Conservation (phyloP, 2,888 invertebrate genomes). For the Mystacides longicornis region DNA sequence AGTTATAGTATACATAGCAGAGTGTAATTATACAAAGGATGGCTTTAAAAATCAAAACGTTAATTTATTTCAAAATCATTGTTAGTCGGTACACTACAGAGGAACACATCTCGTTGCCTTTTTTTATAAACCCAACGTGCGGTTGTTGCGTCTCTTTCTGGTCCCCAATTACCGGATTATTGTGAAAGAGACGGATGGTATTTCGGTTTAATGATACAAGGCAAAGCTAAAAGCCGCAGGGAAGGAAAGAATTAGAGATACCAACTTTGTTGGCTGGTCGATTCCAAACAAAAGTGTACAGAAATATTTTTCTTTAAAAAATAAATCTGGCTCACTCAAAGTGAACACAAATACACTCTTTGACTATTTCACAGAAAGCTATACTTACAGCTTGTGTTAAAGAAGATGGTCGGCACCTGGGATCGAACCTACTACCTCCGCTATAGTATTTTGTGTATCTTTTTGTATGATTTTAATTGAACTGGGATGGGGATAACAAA, state of each 20-base stretch:
- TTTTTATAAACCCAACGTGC: neutral
- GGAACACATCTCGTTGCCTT: neutral
- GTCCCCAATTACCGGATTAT: neutral
- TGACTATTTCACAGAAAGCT: too few species aligned
- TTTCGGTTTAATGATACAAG: slow-evolving; percentile 1
- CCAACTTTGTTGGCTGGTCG: neutral
- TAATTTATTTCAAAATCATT: slow-evolving; percentile 1
- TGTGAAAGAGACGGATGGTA: neutral
- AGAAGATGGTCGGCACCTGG: too few species aligned
- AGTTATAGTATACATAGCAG: too few species aligned
- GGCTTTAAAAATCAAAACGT: slow-evolving; percentile 1
- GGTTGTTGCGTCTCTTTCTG: neutral
- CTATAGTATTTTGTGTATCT: too few species aligned
- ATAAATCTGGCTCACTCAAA: neutral
- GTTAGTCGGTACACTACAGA: neutral
- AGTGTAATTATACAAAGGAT: slow-evolving; percentile 1
- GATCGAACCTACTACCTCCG: too few species aligned
- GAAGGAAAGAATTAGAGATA: slow-evolving; percentile 5
- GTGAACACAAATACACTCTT: too few species aligned
- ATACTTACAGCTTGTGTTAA: too few species aligned
- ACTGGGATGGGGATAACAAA: too few species aligned
- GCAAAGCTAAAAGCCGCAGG: slow-evolving; percentile 5
- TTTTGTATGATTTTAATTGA: too few species aligned
- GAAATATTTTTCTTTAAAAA: neutral
- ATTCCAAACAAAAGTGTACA: neutral